Conservation (phyloP, 2,888 invertebrate species). For the Meandrusa payeni region DNA sequence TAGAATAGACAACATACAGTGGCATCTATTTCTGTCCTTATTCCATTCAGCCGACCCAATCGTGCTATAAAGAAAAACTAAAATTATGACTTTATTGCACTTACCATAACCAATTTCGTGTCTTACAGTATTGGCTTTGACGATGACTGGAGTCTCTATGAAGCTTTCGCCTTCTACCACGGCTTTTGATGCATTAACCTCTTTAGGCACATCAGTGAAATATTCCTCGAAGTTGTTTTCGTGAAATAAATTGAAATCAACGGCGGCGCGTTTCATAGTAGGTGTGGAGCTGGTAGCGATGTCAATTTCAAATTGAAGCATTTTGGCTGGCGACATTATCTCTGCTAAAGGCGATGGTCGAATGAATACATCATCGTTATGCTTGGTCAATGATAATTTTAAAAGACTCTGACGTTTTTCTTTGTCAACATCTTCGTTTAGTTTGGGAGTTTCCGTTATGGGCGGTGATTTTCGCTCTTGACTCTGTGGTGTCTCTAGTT, state of each 20-base stretch:
- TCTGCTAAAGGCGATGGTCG: constrained; percentile 64
- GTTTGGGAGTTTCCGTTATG: constrained; percentile 50
- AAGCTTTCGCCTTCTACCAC: constrained; percentile 35
- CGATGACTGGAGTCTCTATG: constrained; percentile 61
- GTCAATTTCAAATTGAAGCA: constrained; percentile 69
- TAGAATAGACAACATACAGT: no score
- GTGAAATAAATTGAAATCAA: constrained; percentile 68
- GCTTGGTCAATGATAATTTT: constrained; percentile 54
- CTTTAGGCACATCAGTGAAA: constrained; percentile 44
- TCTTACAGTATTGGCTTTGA: constrained; percentile 59
- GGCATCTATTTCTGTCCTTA: no score
- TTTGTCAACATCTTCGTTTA: constrained; percentile 25
- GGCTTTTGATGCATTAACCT: constrained; percentile 25
- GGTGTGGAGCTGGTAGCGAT: constrained; percentile 56
- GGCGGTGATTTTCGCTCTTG: constrained; percentile 33
- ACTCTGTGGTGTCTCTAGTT: constrained; percentile 29
- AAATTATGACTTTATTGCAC: constrained; percentile 33
- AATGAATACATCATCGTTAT: constrained; percentile 56
- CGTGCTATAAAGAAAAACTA: background rate
- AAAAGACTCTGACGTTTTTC: constrained; percentile 43
- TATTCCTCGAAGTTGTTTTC: constrained; percentile 62
- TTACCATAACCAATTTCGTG: constrained; percentile 73
- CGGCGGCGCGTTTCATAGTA: constrained; percentile 68
- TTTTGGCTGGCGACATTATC: constrained; percentile 69
- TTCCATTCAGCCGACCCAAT: no score